Base-by-base conservation (phyloP, 2,888 invertebrate species). In the Diaphora mendica region DNA sequence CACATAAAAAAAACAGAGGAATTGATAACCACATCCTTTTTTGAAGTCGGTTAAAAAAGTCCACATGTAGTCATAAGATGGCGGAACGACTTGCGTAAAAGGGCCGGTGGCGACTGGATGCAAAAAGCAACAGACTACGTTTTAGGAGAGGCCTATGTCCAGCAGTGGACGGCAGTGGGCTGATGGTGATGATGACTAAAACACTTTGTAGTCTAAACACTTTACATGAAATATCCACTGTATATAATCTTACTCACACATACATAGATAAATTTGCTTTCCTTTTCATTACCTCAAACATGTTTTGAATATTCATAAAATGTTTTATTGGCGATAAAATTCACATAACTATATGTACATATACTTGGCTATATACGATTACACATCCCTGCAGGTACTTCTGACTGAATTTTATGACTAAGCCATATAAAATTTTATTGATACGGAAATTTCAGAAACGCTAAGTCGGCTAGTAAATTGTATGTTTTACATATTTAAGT, bases 401-500 rank as follows among this genome's bases (percentile, higher is more conserved):
- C 51, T 72, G 64, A 42, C 15, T 71, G 26, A 44, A 42, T 69
- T 70, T 70, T 70, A 66, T 42, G 71, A 71, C 73, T 71, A 62
- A 11, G 67, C 68, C 64, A 64, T 75, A 71, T 64, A 71, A 74
- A 71, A 62, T 72, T 74, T 77, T 77, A 72, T 70, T 35, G 44
- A 48, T 64, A 65, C 72, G 70, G 65, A 74, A 62, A 70, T 72
- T 75, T 69, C 64, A 68, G 72, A 72, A 68, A 66, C 64, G 62
- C 30, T 51, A 30, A 48, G 71, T 71, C 70, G 44, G 64, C n/a
- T 17, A 64, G 72, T 59, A 51, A 64, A 64, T 9, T 67, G 48
- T 33, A 13, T 44, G 26, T 64, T 55, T 55, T 51, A 51, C 35
- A 72, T 42, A 42, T 62, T 62, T 30, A 62, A 62, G 7, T 62